phyloP scores from a whole-genome alignment of 2,113 vertebrate genomes.

The Heliornis fulica region DNA sequence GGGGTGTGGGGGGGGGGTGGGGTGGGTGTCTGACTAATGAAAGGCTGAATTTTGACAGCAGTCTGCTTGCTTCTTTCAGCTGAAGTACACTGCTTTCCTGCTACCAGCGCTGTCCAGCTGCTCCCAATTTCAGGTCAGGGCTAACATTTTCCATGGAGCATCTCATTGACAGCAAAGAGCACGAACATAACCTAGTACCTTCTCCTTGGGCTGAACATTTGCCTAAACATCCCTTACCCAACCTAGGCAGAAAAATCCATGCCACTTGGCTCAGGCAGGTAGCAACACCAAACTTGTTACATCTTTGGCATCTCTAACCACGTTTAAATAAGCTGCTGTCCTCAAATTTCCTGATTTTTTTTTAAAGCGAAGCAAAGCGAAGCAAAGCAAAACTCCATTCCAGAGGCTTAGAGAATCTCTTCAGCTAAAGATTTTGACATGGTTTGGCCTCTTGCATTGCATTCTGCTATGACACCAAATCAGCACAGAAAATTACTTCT shows the following conservation, averaged over 20 bases:
- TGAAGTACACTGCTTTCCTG: background rate
- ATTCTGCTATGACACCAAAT: background rate
- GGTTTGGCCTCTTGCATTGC: background rate
- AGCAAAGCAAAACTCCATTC: background rate
- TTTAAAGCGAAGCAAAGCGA: background rate
- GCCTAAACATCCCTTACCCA: background rate
- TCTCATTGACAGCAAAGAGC: background rate
- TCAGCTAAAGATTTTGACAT: background rate
- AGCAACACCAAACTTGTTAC: background rate
- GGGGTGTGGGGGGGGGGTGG: too few relatives aligned
- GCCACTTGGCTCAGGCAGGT: background rate
- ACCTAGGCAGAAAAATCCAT: background rate
- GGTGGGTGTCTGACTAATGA: too few relatives aligned
- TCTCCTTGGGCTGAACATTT: background rate
- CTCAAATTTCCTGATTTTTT: background rate
- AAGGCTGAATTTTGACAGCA: background rate
- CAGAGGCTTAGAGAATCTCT: background rate
- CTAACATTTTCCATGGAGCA: background rate
- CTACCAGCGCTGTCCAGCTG: background rate
- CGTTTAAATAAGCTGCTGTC: background rate
- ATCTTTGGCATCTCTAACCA: background rate
- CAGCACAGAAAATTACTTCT: background rate
- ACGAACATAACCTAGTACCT: background rate
- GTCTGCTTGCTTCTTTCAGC: background rate
- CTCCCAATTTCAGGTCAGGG: background rate